Base-by-base conservation (phyloP, 2,797 vertebrate genomes). In the Basileuterus tristriatus region DNA sequence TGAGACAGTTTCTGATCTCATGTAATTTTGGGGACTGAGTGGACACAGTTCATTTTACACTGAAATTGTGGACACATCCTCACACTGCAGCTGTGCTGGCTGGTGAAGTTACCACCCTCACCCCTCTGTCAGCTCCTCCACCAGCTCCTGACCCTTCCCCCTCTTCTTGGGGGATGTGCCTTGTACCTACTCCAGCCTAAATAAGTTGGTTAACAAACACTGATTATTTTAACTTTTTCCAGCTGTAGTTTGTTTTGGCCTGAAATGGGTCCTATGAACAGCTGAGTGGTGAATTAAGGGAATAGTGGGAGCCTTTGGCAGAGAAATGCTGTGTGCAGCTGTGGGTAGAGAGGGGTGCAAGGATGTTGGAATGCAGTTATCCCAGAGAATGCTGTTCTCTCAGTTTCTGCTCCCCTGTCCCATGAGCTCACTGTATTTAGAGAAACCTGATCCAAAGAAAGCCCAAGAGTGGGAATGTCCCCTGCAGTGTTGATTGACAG, bases 1-100 rank as follows among this genome's bases (percentile, higher is more conserved):
- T 36, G 71, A 96, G 83, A 53, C 63, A 79, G 37, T 81, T 94
- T 71, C 87, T 97, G 89, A 95, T 77, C 87, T 96, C 88, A 94
- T 93, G 60, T 67, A 24, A 60, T 26, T 94, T 77, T 72, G 64
- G 46, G 69, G 92, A 55, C 64, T 53, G 70, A 47, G 11, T 84
- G 85, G 46, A 32, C 67, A 91, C 55, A 47, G 70, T 80, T 89
- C 68, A 71, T 58, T 82, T 96, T 39, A 60, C 15, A 16, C n/a
- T 79, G 58, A 34, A 85, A 41, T 46, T 44, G n/a, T 52, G 91
- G 69, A 8, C 47, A n/a, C 36, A 5, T 91, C 56, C 82, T 83
- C 37, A 8, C 12, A 14, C 75, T 85, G 84, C 95, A 96, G 93
- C 96, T 95, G 94, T 81, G 76, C 63, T 90, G 79, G 65, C 62